Evolutionary conservation across 2,113 vertebrate genomes (phyloP).

Genomic region (Myanophis thanlyinensis): DNA sequence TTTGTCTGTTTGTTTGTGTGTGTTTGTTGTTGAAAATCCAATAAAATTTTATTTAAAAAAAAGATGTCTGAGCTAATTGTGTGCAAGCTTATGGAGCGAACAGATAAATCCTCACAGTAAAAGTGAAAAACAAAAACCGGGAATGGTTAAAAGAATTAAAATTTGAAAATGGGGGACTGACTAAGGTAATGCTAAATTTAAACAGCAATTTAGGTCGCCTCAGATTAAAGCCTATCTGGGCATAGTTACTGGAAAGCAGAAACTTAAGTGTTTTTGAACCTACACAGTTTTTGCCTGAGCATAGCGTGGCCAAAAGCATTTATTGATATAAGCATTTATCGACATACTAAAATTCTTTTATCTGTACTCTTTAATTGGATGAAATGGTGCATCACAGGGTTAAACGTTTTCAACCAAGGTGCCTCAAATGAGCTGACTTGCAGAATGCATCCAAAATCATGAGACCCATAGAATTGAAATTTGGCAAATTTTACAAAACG

Average conservation of each 20-base stretch:
- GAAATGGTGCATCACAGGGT: too few species aligned
- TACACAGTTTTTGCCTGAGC: background rate
- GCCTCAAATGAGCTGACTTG: background rate
- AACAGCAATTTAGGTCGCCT: background rate
- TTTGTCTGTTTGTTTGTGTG: too few species aligned
- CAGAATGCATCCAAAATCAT: background rate
- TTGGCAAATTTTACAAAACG: background rate
- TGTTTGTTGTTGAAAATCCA: too few species aligned
- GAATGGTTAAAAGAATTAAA: background rate
- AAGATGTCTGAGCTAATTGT: background rate
- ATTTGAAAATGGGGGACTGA: background rate
- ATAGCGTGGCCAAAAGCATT: background rate
- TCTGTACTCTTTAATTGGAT: background rate
- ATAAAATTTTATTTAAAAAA: too few species aligned
- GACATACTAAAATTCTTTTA: background rate
- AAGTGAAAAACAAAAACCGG: background rate
- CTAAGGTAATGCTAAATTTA: background rate
- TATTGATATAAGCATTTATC: background rate
- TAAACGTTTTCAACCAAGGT: too few species aligned
- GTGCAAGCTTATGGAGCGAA: background rate
- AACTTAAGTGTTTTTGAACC: background rate
- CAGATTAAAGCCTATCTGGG: background rate
- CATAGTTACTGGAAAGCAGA: background rate
- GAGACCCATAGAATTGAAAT: background rate
- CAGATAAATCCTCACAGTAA: background rate